Percentiles rank a stretch among this genome's conserved stretches.
phyloP scores from a whole-genome alignment of 2,797 vertebrate genomes.

The Peromyscus attwateri region DNA sequence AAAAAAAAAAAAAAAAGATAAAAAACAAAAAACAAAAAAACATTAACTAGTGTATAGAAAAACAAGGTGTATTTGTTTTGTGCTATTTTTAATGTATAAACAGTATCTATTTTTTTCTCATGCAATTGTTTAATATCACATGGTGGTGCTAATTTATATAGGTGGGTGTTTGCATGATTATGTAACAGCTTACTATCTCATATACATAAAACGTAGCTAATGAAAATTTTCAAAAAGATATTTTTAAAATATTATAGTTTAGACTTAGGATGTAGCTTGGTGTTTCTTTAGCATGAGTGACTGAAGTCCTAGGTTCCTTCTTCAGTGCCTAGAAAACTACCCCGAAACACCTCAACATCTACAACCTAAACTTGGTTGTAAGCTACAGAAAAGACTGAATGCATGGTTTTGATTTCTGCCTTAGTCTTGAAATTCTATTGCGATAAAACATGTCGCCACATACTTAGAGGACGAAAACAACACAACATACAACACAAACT shows the following conservation, averaged over 20 bases:
- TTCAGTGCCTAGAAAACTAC: background rate
- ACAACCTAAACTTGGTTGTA: background rate
- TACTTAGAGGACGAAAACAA: background rate
- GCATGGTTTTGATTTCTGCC: background rate
- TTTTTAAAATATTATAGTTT: background rate
- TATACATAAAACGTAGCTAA: background rate
- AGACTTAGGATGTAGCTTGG: background rate
- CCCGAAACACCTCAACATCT: background rate
- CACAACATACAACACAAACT: background rate
- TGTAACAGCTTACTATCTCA: background rate
- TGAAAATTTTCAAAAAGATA: background rate
- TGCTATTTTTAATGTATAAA: background rate
- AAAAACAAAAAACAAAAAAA: background rate
- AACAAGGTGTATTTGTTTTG: background rate
- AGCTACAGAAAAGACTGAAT: conserved; percentile 10
- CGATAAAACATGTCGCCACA: background rate
- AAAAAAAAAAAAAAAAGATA: too few species aligned
- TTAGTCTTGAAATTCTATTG: background rate
- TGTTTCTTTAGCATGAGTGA: background rate
- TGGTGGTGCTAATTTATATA: background rate
- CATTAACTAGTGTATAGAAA: background rate
- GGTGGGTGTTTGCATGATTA: background rate
- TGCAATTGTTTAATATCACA: background rate
- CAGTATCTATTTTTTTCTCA: background rate
- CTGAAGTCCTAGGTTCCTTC: background rate